Evolutionary conservation across 1,140 invertebrate species (phyloP).

Genomic region (Plodia interpunctella): DNA sequence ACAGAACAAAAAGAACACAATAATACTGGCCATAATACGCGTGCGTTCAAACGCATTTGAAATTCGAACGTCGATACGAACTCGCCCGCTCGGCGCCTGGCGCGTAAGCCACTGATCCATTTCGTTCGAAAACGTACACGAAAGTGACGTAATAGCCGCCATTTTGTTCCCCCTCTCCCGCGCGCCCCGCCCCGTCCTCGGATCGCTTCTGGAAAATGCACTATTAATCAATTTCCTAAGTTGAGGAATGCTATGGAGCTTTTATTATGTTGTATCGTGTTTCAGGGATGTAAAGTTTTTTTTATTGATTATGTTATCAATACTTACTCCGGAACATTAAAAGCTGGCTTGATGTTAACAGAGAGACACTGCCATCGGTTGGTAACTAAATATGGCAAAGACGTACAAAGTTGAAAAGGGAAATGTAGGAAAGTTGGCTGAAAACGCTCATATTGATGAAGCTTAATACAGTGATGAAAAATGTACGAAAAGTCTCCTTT

Average conservation of each 20-base stretch:
- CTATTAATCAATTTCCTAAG: constrained; percentile 61
- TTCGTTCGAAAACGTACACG: constrained; percentile 45
- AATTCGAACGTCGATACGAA: constrained; percentile 6
- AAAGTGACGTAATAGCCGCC: constrained; percentile 68
- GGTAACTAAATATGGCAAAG: too few species aligned
- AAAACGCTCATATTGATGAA: too few species aligned
- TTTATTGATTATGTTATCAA: constrained; percentile 9
- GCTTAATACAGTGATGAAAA: too few species aligned
- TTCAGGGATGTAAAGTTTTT: constrained; percentile 22
- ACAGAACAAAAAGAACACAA: constrained; percentile 43
- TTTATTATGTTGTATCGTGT: constrained; percentile 29
- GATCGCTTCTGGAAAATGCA: constrained; percentile 52
- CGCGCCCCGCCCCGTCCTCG: constrained; percentile 46
- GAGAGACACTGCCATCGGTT: too few species aligned
- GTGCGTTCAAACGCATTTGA: constrained; percentile 31
- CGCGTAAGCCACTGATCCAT: constrained; percentile 62
- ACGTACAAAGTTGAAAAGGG: too few species aligned
- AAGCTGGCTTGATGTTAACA: too few species aligned
- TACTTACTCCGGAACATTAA: too few species aligned
- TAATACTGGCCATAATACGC: constrained; percentile 13
- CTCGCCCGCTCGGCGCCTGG: constrained; percentile 31
- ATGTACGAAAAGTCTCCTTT: too few species aligned
- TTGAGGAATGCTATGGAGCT: constrained; percentile 29
- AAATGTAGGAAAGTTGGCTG: too few species aligned
- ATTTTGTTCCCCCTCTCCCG: constrained; percentile 50